Base-by-base conservation (phyloP, 2,113 vertebrate species). In the Boulengeromyrus knoepffleri region DNA sequence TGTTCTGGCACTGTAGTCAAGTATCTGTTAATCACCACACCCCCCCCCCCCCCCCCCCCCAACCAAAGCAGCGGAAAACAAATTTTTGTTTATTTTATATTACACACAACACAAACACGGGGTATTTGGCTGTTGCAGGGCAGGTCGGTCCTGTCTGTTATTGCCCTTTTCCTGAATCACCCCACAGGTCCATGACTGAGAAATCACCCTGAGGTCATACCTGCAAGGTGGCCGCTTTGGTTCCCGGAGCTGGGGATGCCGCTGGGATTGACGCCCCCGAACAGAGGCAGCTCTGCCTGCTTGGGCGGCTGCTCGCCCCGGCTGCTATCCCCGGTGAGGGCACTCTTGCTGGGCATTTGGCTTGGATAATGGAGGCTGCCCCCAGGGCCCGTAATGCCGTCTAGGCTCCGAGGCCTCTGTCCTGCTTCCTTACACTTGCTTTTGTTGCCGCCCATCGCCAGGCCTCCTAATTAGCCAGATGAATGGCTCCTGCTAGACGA, bases 351-450 rank as follows among this genome's bases (percentile, higher is more conserved):
- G 90, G 98, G 97, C 0, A 98, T 98, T 92, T 97, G 97, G 0
- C 97, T 0, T 95, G 96, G 92, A 92, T 96, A 70, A 27, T 31
- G 94, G 91, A 97, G 94, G 5, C 94, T 95, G 56, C 95, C 93
- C 91, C 95, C 94, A 0, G 96, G 95, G 88, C 95, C 93, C 58
- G 94, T 96, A 0, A 97, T 12, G 5, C 97, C 96, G 90, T 99
- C 98, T 95, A 99, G 96, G 94, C 98, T 99, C 95, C 98, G 97
- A 91, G 98, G 97, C 92, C 98, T 96, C 95, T 97, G 97, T 93
- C 96, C 97, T 1, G 97, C 95, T 91, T 99, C 98, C 94, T 97
- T 98, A 93, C 97, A 97, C 93, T 99, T 99, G 95, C 98, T 99
- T 95, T 99, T 99, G 93, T 96, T 97, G 92, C 96, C 97, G 95